Evolutionary conservation across 2,888 invertebrate species (phyloP).

Genomic region (Auanema freiburgensis): DNA sequence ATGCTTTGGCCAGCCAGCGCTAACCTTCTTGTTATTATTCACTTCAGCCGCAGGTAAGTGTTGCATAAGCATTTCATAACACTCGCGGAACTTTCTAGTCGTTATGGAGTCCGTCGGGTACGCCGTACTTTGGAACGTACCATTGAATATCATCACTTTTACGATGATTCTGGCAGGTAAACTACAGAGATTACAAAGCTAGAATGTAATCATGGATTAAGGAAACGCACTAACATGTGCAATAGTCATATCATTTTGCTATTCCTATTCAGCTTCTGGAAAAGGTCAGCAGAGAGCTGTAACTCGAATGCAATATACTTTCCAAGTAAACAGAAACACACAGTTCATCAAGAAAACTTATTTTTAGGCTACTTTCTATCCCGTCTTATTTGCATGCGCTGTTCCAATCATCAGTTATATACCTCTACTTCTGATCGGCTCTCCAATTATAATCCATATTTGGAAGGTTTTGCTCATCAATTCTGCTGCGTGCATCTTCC

Average conservation of each 20-base stretch:
- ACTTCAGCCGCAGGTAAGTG: slow-evolving; percentile 36
- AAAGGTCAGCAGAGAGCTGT: slow-evolving; percentile 41
- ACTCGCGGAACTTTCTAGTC: too few species aligned
- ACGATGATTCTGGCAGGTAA: slow-evolving; percentile 46
- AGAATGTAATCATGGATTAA: slow-evolving; percentile 11
- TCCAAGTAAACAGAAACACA: slow-evolving; percentile 39
- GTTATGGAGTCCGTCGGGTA: slow-evolving; percentile 49
- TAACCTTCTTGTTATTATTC: slow-evolving; percentile 39
- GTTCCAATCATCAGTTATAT: slow-evolving; percentile 46
- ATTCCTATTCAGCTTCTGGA: slow-evolving; percentile 57
- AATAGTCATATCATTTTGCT: slow-evolving; percentile 55
- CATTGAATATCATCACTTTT: slow-evolving; percentile 58
- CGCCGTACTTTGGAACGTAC: slow-evolving; percentile 48
- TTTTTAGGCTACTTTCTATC: slow-evolving; percentile 40
- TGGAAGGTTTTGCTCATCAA: slow-evolving; percentile 52
- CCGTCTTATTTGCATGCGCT: slow-evolving; percentile 40
- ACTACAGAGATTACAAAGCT: background rate
- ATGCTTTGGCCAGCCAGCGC: slow-evolving; percentile 49
- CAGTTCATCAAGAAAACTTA: background rate
- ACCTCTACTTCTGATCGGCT: slow-evolving; percentile 46
- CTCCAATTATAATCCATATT: slow-evolving; percentile 52
- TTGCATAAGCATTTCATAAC: too few species aligned
- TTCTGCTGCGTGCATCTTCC: slow-evolving; percentile 46
- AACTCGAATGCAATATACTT: slow-evolving; percentile 59
- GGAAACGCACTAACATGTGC: slow-evolving; percentile 54